Evolutionary conservation across 2,888 invertebrate genomes (phyloP), one percentile per base, ranked within the genome.

Genomic region (Hedya salicella): DNA sequence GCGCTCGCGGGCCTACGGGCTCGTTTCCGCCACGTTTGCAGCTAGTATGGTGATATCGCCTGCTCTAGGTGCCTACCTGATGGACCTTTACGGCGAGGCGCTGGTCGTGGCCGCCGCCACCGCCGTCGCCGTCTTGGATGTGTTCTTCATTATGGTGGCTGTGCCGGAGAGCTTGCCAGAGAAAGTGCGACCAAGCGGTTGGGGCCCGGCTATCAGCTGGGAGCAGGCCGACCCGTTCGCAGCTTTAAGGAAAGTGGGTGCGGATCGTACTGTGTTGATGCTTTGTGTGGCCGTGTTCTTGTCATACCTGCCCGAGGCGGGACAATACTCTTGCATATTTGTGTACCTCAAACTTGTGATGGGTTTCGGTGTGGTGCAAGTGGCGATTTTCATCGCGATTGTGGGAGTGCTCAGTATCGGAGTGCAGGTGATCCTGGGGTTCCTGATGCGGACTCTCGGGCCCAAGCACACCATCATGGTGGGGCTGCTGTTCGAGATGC

Each of bases 271-370:
- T 72, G 98, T 99, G 81, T 93, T 99, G 78, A 96, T 99, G 95
- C 94, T 99, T 79, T 99, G 99, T 89, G 96, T 98, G 74, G 97
- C 99, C 54, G 99, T 99, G 80, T 98, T 99, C 87, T 94, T 99
- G 66, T 99, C 99, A 19, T 99, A 99, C 91, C 93, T 99, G 76
- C 99, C 99, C 1, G 99, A 99, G 92, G 97, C 97, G 44, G 99
- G 99, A 74, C 98, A 99, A 93, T 99, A 99, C 92, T 99, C 99
- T 67, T 99, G 99, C 93, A 99, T 99, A 93, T 99, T 99, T 93
- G 99, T 99, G 79, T 99, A 99, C 92, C 94, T 99, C 74, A 98
- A 98, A 93, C 94, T 99, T 85, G 98, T 98, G 80, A 98, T 99
- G 96, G 98, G 97, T 74, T 99, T 99, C 92, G 96, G 96, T 76